Percentiles rank a stretch among this genome's conserved stretches.
phyloP scores from a whole-genome alignment of 1,140 invertebrate species.

The Zaprionus camerounensis region DNA sequence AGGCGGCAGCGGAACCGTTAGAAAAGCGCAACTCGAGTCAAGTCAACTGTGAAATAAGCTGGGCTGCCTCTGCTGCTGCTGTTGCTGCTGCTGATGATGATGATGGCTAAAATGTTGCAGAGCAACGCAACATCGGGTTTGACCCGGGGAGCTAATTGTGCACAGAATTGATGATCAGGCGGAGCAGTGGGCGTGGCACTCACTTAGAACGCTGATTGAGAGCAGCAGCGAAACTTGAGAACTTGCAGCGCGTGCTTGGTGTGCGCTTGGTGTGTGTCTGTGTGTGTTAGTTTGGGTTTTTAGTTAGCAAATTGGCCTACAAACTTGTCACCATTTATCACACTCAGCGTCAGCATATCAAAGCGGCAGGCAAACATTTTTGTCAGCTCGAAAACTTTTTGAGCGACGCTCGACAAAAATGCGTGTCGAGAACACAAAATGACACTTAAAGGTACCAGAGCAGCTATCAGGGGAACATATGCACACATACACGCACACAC shows the following conservation, averaged over 20 bases:
- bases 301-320: slow-evolving; percentile 79
- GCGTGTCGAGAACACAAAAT: slow-evolving; percentile 79
- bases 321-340: slow-evolving; percentile 82
- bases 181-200: slow-evolving; percentile 33
- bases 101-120: slow-evolving; percentile 51
- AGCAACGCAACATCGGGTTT: slow-evolving; percentile 51
- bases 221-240: slow-evolving; percentile 4
- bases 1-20: slow-evolving; percentile 58
- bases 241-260: slow-evolving; percentile 8
- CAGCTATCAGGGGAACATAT: slow-evolving; percentile 44
- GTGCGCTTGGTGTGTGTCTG: slow-evolving; percentile 20
- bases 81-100: slow-evolving; percentile 18
- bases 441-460: slow-evolving; percentile 71
- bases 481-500: slow-evolving; percentile 6
- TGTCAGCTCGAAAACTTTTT: slow-evolving; percentile 58
- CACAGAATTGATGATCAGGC: slow-evolving; percentile 65
- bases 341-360: slow-evolving; percentile 70
- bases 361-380: slow-evolving; percentile 51
- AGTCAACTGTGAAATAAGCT: slow-evolving; percentile 76
- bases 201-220: slow-evolving; percentile 33
- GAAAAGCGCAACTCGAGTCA: slow-evolving; percentile 41
- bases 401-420: slow-evolving; percentile 57
- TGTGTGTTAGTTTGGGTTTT: slow-evolving; percentile 60
- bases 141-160: slow-evolving; percentile 69
- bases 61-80: slow-evolving; percentile 1